Evolutionary conservation across 2,113 vertebrate genomes (phyloP).

Genomic region (Orcinus orca): DNA sequence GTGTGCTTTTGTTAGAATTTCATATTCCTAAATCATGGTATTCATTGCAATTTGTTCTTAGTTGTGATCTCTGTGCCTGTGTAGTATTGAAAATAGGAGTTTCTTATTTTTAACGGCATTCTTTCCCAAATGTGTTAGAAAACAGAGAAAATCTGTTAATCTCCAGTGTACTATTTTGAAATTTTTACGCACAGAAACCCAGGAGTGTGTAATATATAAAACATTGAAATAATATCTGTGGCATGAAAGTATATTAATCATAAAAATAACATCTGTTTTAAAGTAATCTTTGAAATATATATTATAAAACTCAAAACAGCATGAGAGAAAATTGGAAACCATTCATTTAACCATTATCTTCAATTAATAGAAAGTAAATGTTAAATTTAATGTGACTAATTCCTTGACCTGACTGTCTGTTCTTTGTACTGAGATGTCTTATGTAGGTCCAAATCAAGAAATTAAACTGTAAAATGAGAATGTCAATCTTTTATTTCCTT

Average conservation of each 20-base stretch:
- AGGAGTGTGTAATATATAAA: conserved; percentile 17
- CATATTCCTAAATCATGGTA: neutral
- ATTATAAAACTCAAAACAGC: neutral
- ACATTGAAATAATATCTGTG: neutral
- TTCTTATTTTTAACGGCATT: conserved; percentile 49
- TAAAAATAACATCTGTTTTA: neutral
- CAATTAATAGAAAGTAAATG: neutral
- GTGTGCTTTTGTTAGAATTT: neutral
- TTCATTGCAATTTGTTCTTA: neutral
- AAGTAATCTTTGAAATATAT: neutral
- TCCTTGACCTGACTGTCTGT: neutral
- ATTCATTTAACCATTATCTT: neutral
- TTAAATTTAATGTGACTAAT: neutral
- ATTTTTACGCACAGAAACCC: neutral
- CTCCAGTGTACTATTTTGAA: conserved; percentile 8
- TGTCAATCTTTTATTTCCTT: neutral
- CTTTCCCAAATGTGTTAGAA: conserved; percentile 4
- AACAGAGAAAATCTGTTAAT: conserved; percentile 53
- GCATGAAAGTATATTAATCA: neutral
- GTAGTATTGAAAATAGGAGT: neutral
- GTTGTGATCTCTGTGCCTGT: conserved; percentile 24
- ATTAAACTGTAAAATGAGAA: neutral
- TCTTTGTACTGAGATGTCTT: neutral
- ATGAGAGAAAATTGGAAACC: neutral
- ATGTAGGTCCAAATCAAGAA: neutral